Evolutionary conservation across 2,888 invertebrate genomes (phyloP).

Genomic region (Cyclophora albipunctata): DNA sequence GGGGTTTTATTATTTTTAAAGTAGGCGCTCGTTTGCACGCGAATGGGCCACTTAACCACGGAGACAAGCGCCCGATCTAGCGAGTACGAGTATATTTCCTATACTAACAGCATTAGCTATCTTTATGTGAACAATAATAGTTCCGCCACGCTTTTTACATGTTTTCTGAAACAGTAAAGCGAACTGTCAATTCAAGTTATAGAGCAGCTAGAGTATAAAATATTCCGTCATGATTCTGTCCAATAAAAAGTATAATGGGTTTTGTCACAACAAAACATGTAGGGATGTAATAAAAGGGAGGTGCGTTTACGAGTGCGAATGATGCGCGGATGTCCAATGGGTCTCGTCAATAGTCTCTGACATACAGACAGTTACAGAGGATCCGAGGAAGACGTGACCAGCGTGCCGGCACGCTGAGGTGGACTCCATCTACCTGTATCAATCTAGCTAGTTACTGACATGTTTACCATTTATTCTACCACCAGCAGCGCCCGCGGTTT

Average conservation of each 20-base stretch:
- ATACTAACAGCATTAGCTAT: conserved; percentile 57
- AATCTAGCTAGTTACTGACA: no score
- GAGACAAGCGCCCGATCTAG: conserved; percentile 50
- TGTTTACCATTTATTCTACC: no score
- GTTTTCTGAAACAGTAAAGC: conserved; percentile 44
- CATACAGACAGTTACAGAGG: conserved; percentile 37
- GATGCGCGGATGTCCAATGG: conserved; percentile 36
- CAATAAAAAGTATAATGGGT: conserved; percentile 38
- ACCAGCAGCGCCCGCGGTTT: no score
- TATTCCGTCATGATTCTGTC: conserved; percentile 10
- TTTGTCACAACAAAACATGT: conserved; percentile 31
- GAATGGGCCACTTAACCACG: conserved; percentile 76
- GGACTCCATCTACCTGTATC: no score
- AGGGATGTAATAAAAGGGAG: conserved; percentile 40
- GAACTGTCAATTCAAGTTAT: conserved; percentile 23
- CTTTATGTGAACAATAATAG: conserved; percentile 64
- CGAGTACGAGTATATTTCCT: conserved; percentile 45
- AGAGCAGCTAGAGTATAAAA: conserved; percentile 24
- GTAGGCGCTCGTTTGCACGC: conserved; percentile 75
- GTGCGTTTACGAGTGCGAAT: conserved; percentile 42
- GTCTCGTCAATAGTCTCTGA: conserved; percentile 36
- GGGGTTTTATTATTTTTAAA: conserved; percentile 73
- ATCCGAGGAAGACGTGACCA: conserved; percentile 53
- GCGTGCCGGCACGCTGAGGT: conserved; percentile 18
- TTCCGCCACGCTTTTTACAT: conserved; percentile 67